These are phyloP conservation scores for Cryptosula pallasiana DNA, from an alignment of 2,888 invertebrate genomes.

Conservation along the genomic window DNA sequence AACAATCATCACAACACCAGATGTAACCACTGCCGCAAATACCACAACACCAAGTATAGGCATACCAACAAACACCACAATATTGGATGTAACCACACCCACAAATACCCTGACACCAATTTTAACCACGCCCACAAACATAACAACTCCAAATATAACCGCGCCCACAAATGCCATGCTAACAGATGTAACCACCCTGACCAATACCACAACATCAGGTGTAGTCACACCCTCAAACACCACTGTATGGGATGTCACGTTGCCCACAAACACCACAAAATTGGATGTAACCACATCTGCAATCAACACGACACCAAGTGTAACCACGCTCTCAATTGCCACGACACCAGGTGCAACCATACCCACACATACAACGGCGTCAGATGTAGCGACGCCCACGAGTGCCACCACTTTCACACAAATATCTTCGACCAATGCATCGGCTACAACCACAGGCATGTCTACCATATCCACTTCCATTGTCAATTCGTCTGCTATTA, in stretches of 20 bases:
- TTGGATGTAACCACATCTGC: not conserved
- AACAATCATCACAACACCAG: not conserved
- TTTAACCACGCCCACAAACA: not conserved
- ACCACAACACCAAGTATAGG: not conserved
- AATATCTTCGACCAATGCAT: not conserved
- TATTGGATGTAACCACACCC: not conserved
- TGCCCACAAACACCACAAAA: not conserved
- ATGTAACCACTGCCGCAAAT: not conserved
- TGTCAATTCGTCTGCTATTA: no score
- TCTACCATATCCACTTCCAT: not conserved
- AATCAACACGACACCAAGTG: not conserved
- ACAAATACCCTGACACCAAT: not conserved
- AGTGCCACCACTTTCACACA: not conserved
- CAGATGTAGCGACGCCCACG: not conserved
- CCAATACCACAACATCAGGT: not conserved
- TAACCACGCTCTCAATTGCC: not conserved
- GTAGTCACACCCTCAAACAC: not conserved
- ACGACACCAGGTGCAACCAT: not conserved
- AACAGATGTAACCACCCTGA: not conserved
- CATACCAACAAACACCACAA: not conserved
- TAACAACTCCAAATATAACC: not conserved
- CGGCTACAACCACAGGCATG: not conserved
- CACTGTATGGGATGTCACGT: not conserved
- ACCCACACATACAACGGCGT: not conserved
- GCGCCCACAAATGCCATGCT: not conserved